phyloP scores from a whole-genome alignment of 2,113 vertebrate genomes.

The Eretmochelys imbricata region DNA sequence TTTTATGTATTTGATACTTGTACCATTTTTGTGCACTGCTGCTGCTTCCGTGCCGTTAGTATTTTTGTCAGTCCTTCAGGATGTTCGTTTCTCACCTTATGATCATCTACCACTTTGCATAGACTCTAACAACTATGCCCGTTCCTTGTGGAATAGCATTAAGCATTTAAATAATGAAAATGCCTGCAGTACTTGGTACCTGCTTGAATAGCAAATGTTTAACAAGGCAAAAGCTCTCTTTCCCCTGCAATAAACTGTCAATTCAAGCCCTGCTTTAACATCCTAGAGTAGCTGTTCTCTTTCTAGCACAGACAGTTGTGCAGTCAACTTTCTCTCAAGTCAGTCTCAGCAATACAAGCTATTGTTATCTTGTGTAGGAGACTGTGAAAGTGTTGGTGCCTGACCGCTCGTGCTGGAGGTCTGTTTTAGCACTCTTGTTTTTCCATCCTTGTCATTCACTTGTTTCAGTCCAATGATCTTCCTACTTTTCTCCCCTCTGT shows the following conservation, averaged over 20 bases:
- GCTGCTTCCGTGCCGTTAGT: neutral
- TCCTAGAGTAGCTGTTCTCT: neutral
- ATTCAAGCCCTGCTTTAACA: neutral
- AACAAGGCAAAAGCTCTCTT: neutral
- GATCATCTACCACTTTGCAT: neutral
- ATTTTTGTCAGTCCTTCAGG: neutral
- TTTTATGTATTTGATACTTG: neutral
- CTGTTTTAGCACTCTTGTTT: neutral
- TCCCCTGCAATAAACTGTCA: neutral
- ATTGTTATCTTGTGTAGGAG: neutral
- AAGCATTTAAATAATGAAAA: neutral
- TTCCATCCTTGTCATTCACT: neutral
- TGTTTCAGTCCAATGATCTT: neutral
- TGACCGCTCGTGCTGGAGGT: accelerated
- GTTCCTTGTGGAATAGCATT: neutral
- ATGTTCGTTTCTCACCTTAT: accelerated
- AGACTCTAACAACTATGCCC: neutral
- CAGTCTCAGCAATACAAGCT: neutral
- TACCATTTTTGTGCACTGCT: neutral
- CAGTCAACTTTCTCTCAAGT: neutral
- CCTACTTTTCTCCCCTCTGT: neutral
- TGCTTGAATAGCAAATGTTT: neutral
- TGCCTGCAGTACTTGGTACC: neutral
- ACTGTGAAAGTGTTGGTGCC: accelerated
- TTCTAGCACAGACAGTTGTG: neutral